A percentile compares a stretch with the other conserved stretches of the same genome.
These are phyloP conservation scores for Caenorhabditis sp. DNA, from an alignment of 2,888 invertebrate genomes.

Conservation along the genomic window DNA sequence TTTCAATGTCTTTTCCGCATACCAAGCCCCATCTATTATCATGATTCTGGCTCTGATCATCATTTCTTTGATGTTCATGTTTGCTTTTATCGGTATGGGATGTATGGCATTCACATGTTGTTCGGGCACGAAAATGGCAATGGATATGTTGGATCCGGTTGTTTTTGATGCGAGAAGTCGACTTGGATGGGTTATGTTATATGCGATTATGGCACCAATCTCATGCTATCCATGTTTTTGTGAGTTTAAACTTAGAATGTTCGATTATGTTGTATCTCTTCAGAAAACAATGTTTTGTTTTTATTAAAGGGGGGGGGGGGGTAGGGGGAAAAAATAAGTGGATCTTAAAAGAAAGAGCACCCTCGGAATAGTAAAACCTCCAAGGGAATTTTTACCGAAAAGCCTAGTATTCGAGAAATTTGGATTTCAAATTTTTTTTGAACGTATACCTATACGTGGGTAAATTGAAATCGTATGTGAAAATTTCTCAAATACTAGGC, in stretches of 20 bases:
- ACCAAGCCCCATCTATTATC: slow-evolving; percentile 23
- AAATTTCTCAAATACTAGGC: too few relatives aligned
- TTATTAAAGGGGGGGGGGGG: too few relatives aligned
- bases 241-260: slow-evolving; percentile 7
- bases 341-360: too few relatives aligned
- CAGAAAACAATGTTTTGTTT: too few relatives aligned
- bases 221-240: slow-evolving; percentile 28
- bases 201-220: slow-evolving; percentile 27
- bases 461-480: too few relatives aligned
- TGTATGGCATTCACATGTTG: slow-evolving; percentile 40
- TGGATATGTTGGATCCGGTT: slow-evolving; percentile 47
- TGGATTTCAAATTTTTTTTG: too few relatives aligned
- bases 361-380: too few relatives aligned
- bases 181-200: slow-evolving; percentile 42
- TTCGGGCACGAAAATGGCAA: slow-evolving; percentile 18
- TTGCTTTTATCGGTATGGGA: slow-evolving; percentile 33
- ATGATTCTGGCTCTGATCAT: slow-evolving; percentile 34
- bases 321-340: too few relatives aligned
- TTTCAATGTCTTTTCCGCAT: slow-evolving; percentile 32
- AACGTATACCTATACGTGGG: too few relatives aligned
- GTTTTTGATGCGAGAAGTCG: slow-evolving; percentile 43
- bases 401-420: too few relatives aligned
- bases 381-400: too few relatives aligned
- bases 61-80: slow-evolving; percentile 25
- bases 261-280: neutral